Evolutionary conservation across 2,113 vertebrate genomes (phyloP).

Genomic region (Muntiacus reevesi): DNA sequence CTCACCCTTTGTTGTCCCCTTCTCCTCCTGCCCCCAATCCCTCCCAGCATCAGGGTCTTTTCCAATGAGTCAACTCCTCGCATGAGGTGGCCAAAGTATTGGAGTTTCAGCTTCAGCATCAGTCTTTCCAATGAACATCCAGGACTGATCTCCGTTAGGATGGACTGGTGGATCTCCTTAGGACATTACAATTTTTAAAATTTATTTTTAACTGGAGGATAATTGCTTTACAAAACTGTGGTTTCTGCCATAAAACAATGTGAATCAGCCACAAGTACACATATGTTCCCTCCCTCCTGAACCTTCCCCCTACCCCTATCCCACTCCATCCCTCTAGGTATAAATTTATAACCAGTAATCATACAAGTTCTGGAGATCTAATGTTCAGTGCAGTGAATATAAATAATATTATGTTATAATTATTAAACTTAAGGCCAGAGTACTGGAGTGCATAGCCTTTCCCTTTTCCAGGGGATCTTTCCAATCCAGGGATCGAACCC

Average conservation of each 20-base stretch:
- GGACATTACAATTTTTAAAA: not conserved
- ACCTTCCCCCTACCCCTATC: not conserved
- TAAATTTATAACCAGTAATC: not conserved
- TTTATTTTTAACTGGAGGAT: not conserved
- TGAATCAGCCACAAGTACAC: not conserved
- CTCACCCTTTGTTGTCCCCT: no score
- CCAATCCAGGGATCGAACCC: not conserved
- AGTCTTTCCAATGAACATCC: no score
- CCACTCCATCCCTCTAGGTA: not conserved
- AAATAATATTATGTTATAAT: not conserved
- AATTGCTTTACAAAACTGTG: not conserved
- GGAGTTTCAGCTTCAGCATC: no score
- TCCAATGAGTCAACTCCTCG: no score
- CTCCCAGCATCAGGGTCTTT: no score
- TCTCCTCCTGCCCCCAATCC: no score
- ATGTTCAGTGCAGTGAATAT: not conserved
- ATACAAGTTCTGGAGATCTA: not conserved
- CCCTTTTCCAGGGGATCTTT: not conserved
- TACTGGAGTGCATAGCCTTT: not conserved
- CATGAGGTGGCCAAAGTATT: no score
- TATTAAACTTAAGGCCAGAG: not conserved
- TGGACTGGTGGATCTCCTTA: not conserved
- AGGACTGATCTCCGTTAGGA: no score
- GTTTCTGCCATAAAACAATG: not conserved
- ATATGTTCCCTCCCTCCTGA: not conserved